Evolutionary conservation across 2,888 invertebrate species (phyloP).

Genomic region (Netelia fuscicornis): DNA sequence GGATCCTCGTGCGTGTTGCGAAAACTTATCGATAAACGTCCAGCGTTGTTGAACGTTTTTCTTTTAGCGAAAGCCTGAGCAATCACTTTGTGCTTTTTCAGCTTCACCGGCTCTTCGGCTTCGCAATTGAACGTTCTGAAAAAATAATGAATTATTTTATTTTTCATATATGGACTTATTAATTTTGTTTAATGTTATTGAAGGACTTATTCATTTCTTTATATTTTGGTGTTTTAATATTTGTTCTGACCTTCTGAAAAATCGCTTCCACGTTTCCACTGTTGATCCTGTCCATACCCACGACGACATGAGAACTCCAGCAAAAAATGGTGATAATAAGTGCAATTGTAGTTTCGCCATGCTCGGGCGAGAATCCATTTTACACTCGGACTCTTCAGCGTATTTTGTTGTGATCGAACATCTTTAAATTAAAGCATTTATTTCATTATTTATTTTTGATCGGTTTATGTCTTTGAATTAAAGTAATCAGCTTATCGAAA

Average conservation of each 20-base stretch:
- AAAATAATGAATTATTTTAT: constrained; percentile 20
- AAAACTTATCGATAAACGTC: constrained; percentile 94
- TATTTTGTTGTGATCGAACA: constrained; percentile 84
- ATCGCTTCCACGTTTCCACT: constrained; percentile 93
- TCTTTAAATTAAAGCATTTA: constrained; percentile 76
- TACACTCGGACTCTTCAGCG: constrained; percentile 86
- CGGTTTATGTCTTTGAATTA: constrained; percentile 82
- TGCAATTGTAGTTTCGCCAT: constrained; percentile 93
- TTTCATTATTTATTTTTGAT: constrained; percentile 1
- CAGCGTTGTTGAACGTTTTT: constrained; percentile 93
- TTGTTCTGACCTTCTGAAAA: constrained; percentile 90
- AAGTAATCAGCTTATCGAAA: neutral
- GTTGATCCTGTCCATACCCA: constrained; percentile 97
- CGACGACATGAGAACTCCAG: constrained; percentile 95
- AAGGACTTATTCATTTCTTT: neutral
- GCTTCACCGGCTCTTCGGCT: constrained; percentile 89
- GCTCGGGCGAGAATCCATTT: constrained; percentile 90
- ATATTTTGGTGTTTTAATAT: constrained; percentile 17
- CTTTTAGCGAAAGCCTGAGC: constrained; percentile 96
- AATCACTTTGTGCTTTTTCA: constrained; percentile 95
- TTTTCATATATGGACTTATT: neutral
- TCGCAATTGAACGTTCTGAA: constrained; percentile 90
- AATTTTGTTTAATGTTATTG: neutral
- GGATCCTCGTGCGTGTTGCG: constrained; percentile 96
- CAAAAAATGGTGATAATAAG: constrained; percentile 92